Evolutionary conservation across 1,140 invertebrate genomes (phyloP).

Genomic region (Reticulitermes speratus): DNA sequence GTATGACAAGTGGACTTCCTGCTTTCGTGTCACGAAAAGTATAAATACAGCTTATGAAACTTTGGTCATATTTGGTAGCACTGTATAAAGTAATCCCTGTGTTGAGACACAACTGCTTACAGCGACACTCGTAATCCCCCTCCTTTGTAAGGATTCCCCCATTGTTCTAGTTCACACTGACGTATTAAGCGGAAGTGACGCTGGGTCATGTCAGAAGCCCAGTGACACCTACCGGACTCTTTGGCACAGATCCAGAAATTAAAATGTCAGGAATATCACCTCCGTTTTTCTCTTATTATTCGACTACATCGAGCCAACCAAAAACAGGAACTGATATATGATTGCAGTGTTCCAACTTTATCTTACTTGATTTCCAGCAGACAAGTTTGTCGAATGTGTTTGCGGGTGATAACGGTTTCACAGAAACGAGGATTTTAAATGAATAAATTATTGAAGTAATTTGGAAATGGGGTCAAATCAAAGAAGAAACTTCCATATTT

Average conservation of each 20-base stretch:
- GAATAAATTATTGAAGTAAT: background rate
- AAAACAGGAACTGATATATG: background rate
- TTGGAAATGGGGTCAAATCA: background rate
- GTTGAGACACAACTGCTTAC: too few species aligned
- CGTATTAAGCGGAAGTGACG: background rate
- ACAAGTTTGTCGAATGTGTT: background rate
- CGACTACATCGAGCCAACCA: background rate
- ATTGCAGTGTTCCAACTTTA: too few species aligned
- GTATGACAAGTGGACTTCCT: too few species aligned
- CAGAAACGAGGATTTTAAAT: background rate
- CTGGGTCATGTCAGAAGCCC: background rate
- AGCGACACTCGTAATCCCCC: too few species aligned
- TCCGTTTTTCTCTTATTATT: too few species aligned
- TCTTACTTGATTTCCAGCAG: too few species aligned
- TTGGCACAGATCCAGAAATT: background rate
- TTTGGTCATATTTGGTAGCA: too few species aligned
- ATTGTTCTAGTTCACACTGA: background rate
- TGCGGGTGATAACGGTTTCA: background rate
- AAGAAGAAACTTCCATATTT: too few species aligned
- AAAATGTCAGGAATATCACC: background rate
- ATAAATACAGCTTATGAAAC: too few species aligned
- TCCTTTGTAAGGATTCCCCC: too few species aligned
- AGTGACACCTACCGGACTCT: background rate
- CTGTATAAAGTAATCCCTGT: too few species aligned
- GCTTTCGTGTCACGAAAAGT: too few species aligned